phyloP scores from a whole-genome alignment of 2,888 invertebrate species.

The Clitarchus hookeri region DNA sequence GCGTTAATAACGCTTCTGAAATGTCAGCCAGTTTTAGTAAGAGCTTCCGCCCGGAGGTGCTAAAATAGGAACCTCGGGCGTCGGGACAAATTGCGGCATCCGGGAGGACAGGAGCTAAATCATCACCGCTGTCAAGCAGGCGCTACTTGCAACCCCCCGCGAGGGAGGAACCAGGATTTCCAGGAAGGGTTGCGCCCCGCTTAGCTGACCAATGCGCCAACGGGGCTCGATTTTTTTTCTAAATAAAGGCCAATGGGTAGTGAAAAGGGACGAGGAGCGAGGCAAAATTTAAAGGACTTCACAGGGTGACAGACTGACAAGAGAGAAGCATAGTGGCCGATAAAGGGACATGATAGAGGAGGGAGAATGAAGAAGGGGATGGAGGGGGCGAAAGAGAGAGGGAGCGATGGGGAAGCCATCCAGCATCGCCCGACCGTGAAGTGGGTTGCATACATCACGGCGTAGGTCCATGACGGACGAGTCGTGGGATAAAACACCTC shows the following conservation, averaged over 20 bases:
- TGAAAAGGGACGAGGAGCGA: background rate
- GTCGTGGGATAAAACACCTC: slow-evolving; percentile 2
- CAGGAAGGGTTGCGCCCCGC: background rate
- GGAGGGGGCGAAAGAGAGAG: background rate
- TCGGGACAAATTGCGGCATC: no score
- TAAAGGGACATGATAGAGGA: background rate
- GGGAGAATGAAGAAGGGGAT: background rate
- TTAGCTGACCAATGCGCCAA: background rate
- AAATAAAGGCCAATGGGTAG: background rate
- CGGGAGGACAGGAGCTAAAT: no score
- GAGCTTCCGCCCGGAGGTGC: no score
- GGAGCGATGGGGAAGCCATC: background rate
- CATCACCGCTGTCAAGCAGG: no score
- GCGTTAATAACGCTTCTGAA: no score
- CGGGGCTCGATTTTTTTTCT: background rate
- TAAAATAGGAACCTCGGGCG: no score
- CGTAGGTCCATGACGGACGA: background rate
- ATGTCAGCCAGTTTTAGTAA: no score
- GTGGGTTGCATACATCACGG: slow-evolving; percentile 14
- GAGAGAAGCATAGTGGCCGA: background rate
- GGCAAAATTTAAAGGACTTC: background rate
- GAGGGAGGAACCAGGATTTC: no score
- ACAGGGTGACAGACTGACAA: background rate
- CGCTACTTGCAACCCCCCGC: no score
- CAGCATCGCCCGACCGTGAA: background rate